Percentiles rank a stretch among this genome's conserved stretches.
Conservation (phyloP, 2,888 invertebrate genomes). For the Scrobipalpa atriplicella region DNA sequence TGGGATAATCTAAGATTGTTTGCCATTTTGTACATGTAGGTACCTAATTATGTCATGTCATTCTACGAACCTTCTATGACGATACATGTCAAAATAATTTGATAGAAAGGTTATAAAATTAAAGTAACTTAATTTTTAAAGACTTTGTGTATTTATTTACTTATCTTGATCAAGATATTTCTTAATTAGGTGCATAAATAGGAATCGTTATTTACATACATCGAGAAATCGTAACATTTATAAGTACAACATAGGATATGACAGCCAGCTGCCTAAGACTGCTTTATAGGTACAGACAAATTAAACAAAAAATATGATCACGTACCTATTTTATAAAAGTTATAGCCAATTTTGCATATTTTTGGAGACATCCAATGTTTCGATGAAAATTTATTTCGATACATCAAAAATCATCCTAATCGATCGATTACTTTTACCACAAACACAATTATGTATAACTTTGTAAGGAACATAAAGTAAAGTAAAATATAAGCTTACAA, state of each 20-base stretch:
- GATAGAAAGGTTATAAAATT: background rate
- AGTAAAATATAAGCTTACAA: conserved; percentile 41
- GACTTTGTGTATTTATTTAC: conserved; percentile 70
- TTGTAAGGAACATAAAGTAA: conserved; percentile 27
- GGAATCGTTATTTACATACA: conserved; percentile 73
- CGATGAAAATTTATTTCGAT: background rate
- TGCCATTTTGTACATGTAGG: no score
- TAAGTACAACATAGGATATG: conserved; percentile 40
- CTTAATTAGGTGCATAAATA: conserved; percentile 77
- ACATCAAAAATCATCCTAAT: background rate
- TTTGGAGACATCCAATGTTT: background rate
- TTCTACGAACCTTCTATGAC: no score
- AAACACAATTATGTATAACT: background rate
- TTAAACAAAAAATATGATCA: background rate
- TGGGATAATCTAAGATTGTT: no score
- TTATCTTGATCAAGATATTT: conserved; percentile 58
- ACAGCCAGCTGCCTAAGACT: conserved; percentile 46
- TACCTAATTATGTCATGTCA: no score
- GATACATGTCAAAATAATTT: no score
- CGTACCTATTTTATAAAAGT: background rate
- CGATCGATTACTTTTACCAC: background rate
- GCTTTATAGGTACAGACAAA: background rate
- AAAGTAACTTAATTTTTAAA: conserved; percentile 55
- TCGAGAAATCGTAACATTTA: conserved; percentile 39
- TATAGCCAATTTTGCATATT: background rate